Conservation (phyloP, 2,888 invertebrate genomes). For the Drosophila fungiperda region DNA sequence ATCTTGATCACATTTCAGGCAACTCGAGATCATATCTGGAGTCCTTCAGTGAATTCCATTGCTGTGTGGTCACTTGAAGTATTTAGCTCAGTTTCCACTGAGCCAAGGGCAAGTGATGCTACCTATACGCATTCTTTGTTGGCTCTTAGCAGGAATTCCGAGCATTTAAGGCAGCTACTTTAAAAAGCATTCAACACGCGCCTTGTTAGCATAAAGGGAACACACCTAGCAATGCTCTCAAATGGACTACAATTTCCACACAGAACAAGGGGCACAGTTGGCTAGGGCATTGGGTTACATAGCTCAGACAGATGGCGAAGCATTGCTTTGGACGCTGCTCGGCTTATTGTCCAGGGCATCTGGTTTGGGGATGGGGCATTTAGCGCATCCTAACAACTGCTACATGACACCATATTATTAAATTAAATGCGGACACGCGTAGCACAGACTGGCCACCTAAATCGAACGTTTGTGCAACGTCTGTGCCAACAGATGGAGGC, state of each 20-base stretch:
- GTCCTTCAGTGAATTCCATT: neutral
- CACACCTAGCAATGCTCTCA: slow-evolving; percentile 39
- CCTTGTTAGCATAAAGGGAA: slow-evolving; percentile 69
- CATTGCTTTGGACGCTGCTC: slow-evolving; percentile 20
- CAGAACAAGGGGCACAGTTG: slow-evolving; percentile 38
- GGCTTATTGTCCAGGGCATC: slow-evolving; percentile 8
- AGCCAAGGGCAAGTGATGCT: slow-evolving; percentile 6
- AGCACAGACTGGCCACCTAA: slow-evolving; percentile 59
- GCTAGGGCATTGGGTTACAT: slow-evolving; percentile 65
- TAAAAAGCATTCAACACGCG: slow-evolving; percentile 56
- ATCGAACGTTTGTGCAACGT: slow-evolving; percentile 50
- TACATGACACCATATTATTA: slow-evolving; percentile 79
- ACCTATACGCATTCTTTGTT: slow-evolving; percentile 23
- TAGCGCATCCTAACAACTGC: slow-evolving; percentile 80
- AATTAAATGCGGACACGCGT: slow-evolving; percentile 77
- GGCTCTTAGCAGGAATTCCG: slow-evolving; percentile 40
- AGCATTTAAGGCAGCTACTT: slow-evolving; percentile 47
- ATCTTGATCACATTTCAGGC: neutral
- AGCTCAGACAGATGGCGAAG: slow-evolving; percentile 70
- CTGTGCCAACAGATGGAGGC: slow-evolving; percentile 66
- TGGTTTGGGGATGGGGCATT: slow-evolving; percentile 59
- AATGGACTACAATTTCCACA: slow-evolving; percentile 55
- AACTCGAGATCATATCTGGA: slow-evolving; percentile 26
- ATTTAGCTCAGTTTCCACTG: slow-evolving; percentile 14
- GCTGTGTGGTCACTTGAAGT: slow-evolving; percentile 51